Conservation (phyloP, 2,888 invertebrate species). For the Thera britannica region DNA sequence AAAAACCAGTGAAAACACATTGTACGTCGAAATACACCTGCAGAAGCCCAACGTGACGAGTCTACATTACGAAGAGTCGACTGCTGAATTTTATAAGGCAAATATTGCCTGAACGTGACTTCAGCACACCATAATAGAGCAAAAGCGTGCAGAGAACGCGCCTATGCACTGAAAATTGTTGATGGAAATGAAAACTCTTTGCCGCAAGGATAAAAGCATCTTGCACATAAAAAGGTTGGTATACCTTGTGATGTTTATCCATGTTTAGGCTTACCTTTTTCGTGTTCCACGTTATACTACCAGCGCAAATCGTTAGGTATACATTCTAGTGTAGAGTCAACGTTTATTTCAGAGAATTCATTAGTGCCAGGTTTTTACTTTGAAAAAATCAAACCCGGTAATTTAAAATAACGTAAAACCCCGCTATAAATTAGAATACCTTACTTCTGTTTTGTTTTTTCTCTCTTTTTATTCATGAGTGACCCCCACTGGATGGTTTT, state of each 20-base stretch:
- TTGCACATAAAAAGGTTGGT: no score
- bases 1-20: background rate
- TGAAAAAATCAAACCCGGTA: background rate
- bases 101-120: slow-evolving; percentile 80
- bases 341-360: no score
- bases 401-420: background rate
- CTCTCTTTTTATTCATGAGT: slow-evolving; percentile 70
- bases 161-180: slow-evolving; percentile 6
- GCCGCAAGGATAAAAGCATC: background rate
- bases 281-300: no score
- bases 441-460: slow-evolving; percentile 30
- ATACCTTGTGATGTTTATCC: no score
- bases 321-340: no score
- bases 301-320: no score
- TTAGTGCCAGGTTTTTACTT: no score
- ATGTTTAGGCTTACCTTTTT: no score
- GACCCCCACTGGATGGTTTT: slow-evolving; percentile 70
- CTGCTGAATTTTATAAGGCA: slow-evolving; percentile 73
- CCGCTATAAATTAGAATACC: slow-evolving; percentile 8
- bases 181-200: background rate
- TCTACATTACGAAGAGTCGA: slow-evolving; percentile 56
- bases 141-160: slow-evolving; percentile 10
- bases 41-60: slow-evolving; percentile 42
- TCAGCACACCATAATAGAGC: slow-evolving; percentile 38
- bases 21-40: slow-evolving; percentile 12